Conservation (phyloP, 2,888 invertebrate species). For the Sphaerophoria taeniata region DNA sequence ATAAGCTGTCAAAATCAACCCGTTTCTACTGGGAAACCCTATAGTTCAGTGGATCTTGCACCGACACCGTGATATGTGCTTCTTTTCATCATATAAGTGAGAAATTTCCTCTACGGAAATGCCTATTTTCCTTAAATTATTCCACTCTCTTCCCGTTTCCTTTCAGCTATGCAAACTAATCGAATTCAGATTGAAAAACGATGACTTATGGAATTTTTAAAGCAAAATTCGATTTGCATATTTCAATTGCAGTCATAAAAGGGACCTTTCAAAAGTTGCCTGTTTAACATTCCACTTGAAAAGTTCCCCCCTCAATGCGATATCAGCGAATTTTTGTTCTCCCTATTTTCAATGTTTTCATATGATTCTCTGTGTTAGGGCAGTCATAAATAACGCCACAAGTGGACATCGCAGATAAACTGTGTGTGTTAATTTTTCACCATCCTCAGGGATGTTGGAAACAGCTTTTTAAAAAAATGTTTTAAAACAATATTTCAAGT, state of each 20-base stretch:
- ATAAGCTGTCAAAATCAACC: no score
- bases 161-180: slow-evolving; percentile 17
- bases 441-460: slow-evolving; percentile 14
- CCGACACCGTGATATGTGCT: no score
- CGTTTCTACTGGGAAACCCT: no score
- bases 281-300: slow-evolving; percentile 16
- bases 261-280: neutral
- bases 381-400: slow-evolving; percentile 55
- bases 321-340: slow-evolving; percentile 34
- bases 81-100: no score
- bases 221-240: slow-evolving; percentile 35
- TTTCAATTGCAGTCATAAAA: slow-evolving; percentile 1
- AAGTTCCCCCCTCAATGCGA: slow-evolving; percentile 19
- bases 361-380: slow-evolving; percentile 30
- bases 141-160: neutral
- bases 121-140: neutral
- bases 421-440: slow-evolving; percentile 3
- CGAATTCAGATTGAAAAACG: slow-evolving; percentile 33
- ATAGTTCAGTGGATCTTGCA: no score
- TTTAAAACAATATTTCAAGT: slow-evolving; percentile 59
- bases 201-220: slow-evolving; percentile 48
- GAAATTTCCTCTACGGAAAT: no score
- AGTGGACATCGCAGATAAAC: slow-evolving; percentile 42
- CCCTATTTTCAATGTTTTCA: slow-evolving; percentile 1
- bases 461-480: neutral